Evolutionary conservation across 1,140 invertebrate genomes (phyloP).

Genomic region (Ptiloglossa arizonensis): DNA sequence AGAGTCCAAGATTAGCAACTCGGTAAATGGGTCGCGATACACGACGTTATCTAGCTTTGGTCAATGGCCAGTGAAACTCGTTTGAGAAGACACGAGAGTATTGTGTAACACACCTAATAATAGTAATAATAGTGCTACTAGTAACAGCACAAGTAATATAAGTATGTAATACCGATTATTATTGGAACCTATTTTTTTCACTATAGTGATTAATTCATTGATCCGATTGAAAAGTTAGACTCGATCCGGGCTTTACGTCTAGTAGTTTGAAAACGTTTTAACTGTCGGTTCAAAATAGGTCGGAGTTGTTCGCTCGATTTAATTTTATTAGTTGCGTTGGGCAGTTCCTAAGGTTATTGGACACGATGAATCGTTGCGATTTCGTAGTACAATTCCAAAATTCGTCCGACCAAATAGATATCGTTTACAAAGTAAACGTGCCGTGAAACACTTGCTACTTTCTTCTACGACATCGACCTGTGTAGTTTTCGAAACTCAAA

Average conservation of each 20-base stretch:
- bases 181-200: neutral
- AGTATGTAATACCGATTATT: neutral
- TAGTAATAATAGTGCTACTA: slow-evolving; percentile 48
- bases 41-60: slow-evolving; percentile 60
- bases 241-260: too few species aligned
- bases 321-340: too few species aligned
- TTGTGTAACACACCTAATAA: slow-evolving; percentile 55
- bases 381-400: neutral
- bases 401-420: neutral
- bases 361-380: too few species aligned
- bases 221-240: neutral
- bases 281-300: too few species aligned
- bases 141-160: slow-evolving; percentile 1
- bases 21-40: slow-evolving; percentile 61
- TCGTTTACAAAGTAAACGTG: too few species aligned
- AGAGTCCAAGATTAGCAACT: slow-evolving; percentile 59
- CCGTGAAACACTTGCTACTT: too few species aligned
- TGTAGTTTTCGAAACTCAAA: neutral
- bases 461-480: too few species aligned
- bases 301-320: too few species aligned
- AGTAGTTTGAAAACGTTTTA: too few species aligned
- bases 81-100: slow-evolving; percentile 44
- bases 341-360: too few species aligned
- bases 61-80: slow-evolving; percentile 59
- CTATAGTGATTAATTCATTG: neutral